Percentiles rank a stretch among this genome's conserved stretches.
Conservation (phyloP, 1,140 invertebrate genomes). For the Adoxophyes honmai region DNA sequence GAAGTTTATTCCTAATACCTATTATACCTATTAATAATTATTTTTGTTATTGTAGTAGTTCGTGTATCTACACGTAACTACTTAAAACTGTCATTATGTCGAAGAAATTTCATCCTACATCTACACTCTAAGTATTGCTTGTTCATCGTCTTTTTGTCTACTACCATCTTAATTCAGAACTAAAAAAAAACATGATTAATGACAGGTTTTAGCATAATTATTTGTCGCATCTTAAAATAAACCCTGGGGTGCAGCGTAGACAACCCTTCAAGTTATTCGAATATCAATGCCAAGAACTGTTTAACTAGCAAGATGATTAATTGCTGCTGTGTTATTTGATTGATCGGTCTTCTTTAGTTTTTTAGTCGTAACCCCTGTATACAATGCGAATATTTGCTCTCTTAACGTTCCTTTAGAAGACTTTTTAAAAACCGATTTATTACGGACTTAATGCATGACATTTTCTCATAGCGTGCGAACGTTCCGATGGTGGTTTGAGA, state of each 20-base stretch:
- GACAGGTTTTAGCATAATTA: neutral
- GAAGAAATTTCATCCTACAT: too few relatives aligned
- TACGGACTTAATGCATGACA: slow-evolving; percentile 54
- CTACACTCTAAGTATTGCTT: too few relatives aligned
- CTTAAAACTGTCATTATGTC: too few relatives aligned
- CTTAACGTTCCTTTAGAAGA: slow-evolving; percentile 33
- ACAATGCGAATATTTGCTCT: slow-evolving; percentile 27
- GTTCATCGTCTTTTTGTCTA: too few relatives aligned
- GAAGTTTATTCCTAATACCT: slow-evolving; percentile 42
- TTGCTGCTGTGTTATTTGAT: slow-evolving; percentile 48
- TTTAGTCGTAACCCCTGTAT: slow-evolving; percentile 29
- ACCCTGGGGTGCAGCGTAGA: neutral
- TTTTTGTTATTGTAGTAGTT: too few relatives aligned
- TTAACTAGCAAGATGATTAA: slow-evolving; percentile 58
- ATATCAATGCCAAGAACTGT: slow-evolving; percentile 31
- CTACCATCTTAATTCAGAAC: too few relatives aligned
- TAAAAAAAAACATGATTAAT: neutral
- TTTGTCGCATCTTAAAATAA: neutral
- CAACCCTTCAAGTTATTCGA: slow-evolving; percentile 20
- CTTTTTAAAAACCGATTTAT: slow-evolving; percentile 67
- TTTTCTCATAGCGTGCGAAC: slow-evolving; percentile 46
- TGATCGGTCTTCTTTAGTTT: slow-evolving; percentile 49
- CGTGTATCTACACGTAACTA: too few relatives aligned
- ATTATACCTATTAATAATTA: too few relatives aligned
- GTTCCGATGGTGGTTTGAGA: slow-evolving; percentile 19